Evolutionary conservation across 2,888 invertebrate species (phyloP).

Genomic region (Hypomecis punctinalis): DNA sequence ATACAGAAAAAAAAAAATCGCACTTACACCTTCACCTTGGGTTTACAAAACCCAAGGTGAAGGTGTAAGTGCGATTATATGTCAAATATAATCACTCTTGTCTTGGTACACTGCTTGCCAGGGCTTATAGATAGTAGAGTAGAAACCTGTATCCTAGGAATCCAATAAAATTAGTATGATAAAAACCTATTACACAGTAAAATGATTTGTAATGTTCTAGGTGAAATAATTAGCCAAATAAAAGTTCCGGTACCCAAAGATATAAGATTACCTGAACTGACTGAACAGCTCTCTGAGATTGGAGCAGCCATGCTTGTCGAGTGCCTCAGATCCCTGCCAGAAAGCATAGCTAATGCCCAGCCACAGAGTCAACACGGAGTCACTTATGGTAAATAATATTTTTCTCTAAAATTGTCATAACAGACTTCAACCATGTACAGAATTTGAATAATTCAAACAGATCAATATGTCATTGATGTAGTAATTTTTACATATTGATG

Average conservation of each 20-base stretch:
- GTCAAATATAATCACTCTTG: no score
- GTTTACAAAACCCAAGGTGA: no score
- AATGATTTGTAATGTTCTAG: slow-evolving; percentile 46
- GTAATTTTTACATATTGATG: no score
- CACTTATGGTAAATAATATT: slow-evolving; percentile 87
- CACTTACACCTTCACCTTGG: neutral
- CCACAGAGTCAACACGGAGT: slow-evolving; percentile 86
- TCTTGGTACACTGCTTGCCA: no score
- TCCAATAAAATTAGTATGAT: no score
- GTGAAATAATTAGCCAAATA: slow-evolving; percentile 86
- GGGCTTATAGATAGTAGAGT: no score
- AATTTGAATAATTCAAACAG: no score
- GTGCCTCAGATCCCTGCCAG: slow-evolving; percentile 85
- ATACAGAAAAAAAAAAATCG: no score
- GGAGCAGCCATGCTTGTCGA: slow-evolving; percentile 89
- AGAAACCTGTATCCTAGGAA: no score
- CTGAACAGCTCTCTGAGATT: slow-evolving; percentile 86
- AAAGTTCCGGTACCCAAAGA: slow-evolving; percentile 82
- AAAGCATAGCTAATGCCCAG: slow-evolving; percentile 82
- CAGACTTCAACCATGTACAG: no score
- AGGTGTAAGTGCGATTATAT: no score
- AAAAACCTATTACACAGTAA: neutral
- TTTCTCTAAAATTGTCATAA: neutral
- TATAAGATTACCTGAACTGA: slow-evolving; percentile 87
- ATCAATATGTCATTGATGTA: no score